Percentiles rank a stretch among this genome's conserved stretches.
Conservation (phyloP, 2,888 invertebrate species). For the Laspeyria flexula region DNA sequence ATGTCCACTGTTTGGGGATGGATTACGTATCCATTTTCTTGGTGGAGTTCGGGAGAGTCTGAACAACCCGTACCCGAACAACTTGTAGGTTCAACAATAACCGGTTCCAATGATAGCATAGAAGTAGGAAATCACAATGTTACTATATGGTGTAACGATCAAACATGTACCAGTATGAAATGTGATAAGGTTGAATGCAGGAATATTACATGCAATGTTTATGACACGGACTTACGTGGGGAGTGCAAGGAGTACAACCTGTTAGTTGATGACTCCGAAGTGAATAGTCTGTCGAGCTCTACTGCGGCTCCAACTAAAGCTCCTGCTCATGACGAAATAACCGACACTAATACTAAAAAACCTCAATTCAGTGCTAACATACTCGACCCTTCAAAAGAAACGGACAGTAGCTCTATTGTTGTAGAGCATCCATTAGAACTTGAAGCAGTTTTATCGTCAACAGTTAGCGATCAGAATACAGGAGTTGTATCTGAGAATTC, state of each 20-base stretch:
- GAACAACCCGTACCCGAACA: slow-evolving; percentile 53
- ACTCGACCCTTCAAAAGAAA: slow-evolving; percentile 20
- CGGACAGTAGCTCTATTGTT: slow-evolving; percentile 29
- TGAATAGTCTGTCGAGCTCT: slow-evolving; percentile 42
- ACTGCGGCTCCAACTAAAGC: slow-evolving; percentile 11
- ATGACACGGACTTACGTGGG: slow-evolving; percentile 77
- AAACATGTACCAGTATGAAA: slow-evolving; percentile 78
- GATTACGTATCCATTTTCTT: slow-evolving; percentile 77
- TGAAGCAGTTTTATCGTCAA: slow-evolving; percentile 71
- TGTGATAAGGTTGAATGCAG: slow-evolving; percentile 70
- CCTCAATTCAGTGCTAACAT: slow-evolving; percentile 9
- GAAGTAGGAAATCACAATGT: slow-evolving; percentile 69
- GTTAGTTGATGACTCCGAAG: slow-evolving; percentile 47
- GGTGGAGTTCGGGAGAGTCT: slow-evolving; percentile 64
- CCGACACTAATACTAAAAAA: slow-evolving; percentile 9
- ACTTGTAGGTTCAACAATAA: slow-evolving; percentile 51
- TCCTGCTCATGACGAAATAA: slow-evolving; percentile 1
- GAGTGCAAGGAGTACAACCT: slow-evolving; percentile 70
- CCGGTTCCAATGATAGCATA: slow-evolving; percentile 53
- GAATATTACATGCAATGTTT: slow-evolving; percentile 77
- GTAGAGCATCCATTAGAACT: slow-evolving; percentile 67
- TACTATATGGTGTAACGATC: slow-evolving; percentile 79
- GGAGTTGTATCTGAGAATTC: slow-evolving; percentile 18
- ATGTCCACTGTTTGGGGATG: slow-evolving; percentile 77
- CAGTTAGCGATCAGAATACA: slow-evolving; percentile 48